phyloP scores from a whole-genome alignment of 2,113 vertebrate genomes.

The Corythornis madagascariensis region DNA sequence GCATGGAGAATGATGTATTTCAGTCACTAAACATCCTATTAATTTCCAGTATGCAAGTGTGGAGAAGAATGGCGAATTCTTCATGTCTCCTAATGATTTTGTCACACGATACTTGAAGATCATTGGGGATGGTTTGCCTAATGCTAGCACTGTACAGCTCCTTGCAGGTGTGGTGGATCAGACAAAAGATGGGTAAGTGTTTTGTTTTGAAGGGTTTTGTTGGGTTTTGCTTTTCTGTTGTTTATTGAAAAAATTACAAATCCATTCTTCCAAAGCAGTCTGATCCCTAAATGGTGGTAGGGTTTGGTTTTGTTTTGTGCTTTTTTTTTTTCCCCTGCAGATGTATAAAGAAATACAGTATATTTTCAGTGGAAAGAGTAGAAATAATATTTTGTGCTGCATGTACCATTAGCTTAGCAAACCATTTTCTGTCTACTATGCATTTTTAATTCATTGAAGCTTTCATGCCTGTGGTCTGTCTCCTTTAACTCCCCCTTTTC shows the following conservation, averaged over 20 bases:
- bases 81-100: conserved; percentile 87
- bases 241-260: neutral
- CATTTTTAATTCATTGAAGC: conserved; percentile 38
- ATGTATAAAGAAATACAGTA: neutral
- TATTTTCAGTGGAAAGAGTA: neutral
- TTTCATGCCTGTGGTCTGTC: conserved; percentile 4
- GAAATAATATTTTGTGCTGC: neutral
- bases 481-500: neutral
- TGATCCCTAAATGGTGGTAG: neutral
- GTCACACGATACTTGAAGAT: conserved; percentile 83
- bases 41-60: conserved; percentile 83
- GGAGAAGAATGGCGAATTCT: conserved; percentile 85
- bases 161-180: conserved; percentile 88
- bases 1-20: neutral
- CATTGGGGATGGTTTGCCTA: conserved; percentile 80
- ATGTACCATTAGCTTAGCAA: neutral
- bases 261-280: neutral
- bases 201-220: neutral
- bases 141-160: conserved; percentile 79
- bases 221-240: neutral
- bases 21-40: conserved; percentile 7
- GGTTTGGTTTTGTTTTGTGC: neutral
- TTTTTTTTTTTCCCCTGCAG: neutral
- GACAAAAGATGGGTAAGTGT: conserved; percentile 87
- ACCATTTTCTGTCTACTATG: neutral